These are phyloP conservation scores for Eilema depressum DNA, from an alignment of 2,888 invertebrate genomes.

Conservation along the genomic window DNA sequence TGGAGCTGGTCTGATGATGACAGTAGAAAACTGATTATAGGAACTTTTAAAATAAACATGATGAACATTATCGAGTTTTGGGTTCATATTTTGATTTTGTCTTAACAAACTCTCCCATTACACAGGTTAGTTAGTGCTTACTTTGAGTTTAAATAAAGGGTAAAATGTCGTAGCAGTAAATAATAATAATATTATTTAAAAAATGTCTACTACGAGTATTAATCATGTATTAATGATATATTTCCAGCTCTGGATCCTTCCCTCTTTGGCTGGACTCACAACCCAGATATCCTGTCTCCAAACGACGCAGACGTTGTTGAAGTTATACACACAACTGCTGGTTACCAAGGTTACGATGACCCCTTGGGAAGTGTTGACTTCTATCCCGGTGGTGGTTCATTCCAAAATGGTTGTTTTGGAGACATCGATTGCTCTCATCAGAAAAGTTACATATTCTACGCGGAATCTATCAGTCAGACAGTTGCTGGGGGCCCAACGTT, in stretches of 20 bases:
- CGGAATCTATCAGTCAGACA: constrained; percentile 69
- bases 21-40: no score
- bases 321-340: constrained; percentile 75
- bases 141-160: no score
- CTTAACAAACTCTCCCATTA: no score
- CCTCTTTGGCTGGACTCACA: constrained; percentile 75
- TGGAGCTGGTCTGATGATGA: no score
- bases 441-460: constrained; percentile 68
- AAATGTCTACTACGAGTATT: background rate
- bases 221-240: background rate
- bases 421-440: constrained; percentile 67
- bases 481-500: constrained; percentile 58
- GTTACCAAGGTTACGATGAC: constrained; percentile 69
- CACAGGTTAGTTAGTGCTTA: no score
- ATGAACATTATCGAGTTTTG: no score
- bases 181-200: no score
- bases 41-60: no score
- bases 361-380: constrained; percentile 78
- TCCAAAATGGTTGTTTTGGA: constrained; percentile 68
- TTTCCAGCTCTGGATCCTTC: constrained; percentile 79
- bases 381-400: constrained; percentile 77
- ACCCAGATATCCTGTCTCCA: constrained; percentile 65
- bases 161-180: no score
- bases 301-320: constrained; percentile 74
- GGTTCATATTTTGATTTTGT: no score